Base-by-base conservation (phyloP, 2,797 vertebrate species). In the Chrosomus eos region DNA sequence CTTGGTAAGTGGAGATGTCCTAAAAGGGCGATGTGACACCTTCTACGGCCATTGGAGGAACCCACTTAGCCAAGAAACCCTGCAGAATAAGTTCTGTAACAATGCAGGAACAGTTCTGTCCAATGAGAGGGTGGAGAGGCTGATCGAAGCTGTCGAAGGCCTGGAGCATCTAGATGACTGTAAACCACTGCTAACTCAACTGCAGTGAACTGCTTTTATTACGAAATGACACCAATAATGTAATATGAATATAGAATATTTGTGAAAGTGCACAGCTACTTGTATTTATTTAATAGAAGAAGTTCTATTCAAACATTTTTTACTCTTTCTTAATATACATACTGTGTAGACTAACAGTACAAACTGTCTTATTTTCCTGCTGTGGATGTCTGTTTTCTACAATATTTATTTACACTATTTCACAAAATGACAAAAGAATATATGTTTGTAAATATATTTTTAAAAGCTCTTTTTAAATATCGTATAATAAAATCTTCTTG, bases 11-110 rank as follows among this genome's bases (percentile, higher is more conserved):
- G 95, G 97, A 18, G 95, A 96, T 3, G 70, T 96, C 14, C 90
- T 97, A 71, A 92, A 55, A 0, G 96, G 95, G 4, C 96, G 94
- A 74, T 97, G 97, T 62, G 94, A 97, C 91, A 97, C 96, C 33
- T 97, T 98, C 91, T 97, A 97, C 0, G 97, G 97, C 76, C 97
- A 98, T 92, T 97, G 97, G 97, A 96, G 96, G 77, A 97, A 97
- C 67, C 97, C 97, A 0, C 93, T 98, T 84, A 96, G 94, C 85
- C 91, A 94, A 5, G 95, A 97, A 84, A 96, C 96, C 0, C 93
- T 98, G 85, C 91, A 90, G 83, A 96, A 93, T 90, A 98, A 97
- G 91, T 98, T 98, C 83, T 89, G 91, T 4, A 91, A 89, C 88
- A 98, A 97, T 0, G 96, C 96, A 0, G 93, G 92, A 1, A 81